Evolutionary conservation across 2,888 invertebrate species (phyloP).

Genomic region (Limnephilus lunatus): DNA sequence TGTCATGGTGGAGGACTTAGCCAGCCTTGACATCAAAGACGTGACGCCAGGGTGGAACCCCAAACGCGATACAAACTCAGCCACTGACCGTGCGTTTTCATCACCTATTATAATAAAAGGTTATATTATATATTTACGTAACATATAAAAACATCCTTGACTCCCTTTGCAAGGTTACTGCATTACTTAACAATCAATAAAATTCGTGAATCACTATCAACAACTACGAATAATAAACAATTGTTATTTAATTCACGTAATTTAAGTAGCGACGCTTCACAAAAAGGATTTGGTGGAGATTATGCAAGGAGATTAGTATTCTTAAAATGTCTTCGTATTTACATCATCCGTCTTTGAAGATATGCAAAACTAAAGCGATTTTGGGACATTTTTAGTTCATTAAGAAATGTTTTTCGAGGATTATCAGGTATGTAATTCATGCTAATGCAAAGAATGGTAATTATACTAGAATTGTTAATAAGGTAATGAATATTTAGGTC

Average conservation of each 20-base stretch:
- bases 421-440: background rate
- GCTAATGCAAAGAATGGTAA: background rate
- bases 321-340: background rate
- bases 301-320: background rate
- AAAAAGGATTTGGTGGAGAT: conserved; percentile 1
- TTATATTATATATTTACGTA: background rate
- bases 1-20: too few species aligned
- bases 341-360: conserved; percentile 39
- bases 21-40: too few species aligned
- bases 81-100: background rate
- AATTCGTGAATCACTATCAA: background rate
- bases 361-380: conserved; percentile 18
- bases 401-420: background rate
- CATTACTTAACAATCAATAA: background rate
- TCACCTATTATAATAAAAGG: background rate
- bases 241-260: background rate
- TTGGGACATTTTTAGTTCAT: background rate
- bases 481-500: background rate
- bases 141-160: background rate
- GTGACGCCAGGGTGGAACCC: too few species aligned
- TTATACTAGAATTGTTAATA: background rate
- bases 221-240: background rate
- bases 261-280: background rate
- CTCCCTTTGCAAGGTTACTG: background rate
- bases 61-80: too few species aligned